Base-by-base conservation (phyloP, 2,888 invertebrate genomes). In the Baccha elongata region DNA sequence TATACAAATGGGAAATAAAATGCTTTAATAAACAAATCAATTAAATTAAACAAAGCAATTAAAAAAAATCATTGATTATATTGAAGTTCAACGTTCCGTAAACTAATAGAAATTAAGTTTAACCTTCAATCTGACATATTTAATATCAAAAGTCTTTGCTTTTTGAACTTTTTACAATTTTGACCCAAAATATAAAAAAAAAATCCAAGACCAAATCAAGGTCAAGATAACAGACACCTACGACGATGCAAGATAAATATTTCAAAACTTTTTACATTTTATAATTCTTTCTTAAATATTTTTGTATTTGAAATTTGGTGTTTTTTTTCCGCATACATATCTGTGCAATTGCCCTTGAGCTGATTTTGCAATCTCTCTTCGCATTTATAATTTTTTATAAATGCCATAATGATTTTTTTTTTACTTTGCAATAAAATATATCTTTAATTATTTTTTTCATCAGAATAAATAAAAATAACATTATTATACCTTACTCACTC, bases 61-160 rank as follows among this genome's bases (percentile, higher is more conserved):
- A n/a, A n/a, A n/a, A n/a, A n/a, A n/a, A n/a, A n/a, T n/a, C n/a
- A n/a, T 23, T 58, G 23, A 58, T 58, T 23, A 11, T 13, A 2
- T 40, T 40, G 26, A 40, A 40, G 58, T 58, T 58, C 40, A 58
- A 58, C 26, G 40, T 37, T 58, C 26, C 23, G 19, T 13, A 10
- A 40, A 40, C 11, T 53, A 7, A 53, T 19, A 32, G 7, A 32
- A 40, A 23, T 58, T 13, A 58, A 58, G 40, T 40, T 37, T 23
- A 58, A 40, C 58, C 58, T 58, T 58, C 55, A 37, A 55, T 23
- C 15, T 37, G 55, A 37, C 15, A 10, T 55, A 2, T 53, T 32
- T 53, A 10, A 32, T 35, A 3, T 19, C 1, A 8, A 35, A 3
- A 7, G 0, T 55, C 35, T 23, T 7, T 8, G 7, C n/a, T 17